Evolutionary conservation across 64 coral and sea anemone genomes (phyloP), one percentile per base, ranked within the genome.

Genomic region (Anthopleura sola): DNA sequence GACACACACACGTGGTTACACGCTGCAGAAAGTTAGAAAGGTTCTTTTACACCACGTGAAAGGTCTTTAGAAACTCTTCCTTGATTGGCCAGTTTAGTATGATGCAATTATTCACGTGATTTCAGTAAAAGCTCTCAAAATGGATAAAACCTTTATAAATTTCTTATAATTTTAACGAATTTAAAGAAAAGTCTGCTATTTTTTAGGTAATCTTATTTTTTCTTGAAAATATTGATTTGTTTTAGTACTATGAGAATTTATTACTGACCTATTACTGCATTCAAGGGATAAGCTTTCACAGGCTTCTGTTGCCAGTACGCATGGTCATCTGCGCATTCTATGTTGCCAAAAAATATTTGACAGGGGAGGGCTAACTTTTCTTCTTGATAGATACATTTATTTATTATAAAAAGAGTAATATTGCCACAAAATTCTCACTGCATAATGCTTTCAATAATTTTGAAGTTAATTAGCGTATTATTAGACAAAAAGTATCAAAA

Each of bases 1-100:
- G 31, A 29, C 28, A 71, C 66, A 28, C 60, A 71, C 66, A 71
- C 66, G 66, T 71, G 66, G 66, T 71, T 71, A 71, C 66, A 71
- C 66, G 66, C 66, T 71, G 29, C 66, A 71, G 29, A 71, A 71
- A 71, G 28, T 29, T 34, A 32, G 66, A 32, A 34, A 15, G 66
- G 16, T 71, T 71, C 66, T 71, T 34, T 34, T 32, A 32, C 14
- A 32, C 0, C 29, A 0, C 15, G 0, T 6, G 9, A 71, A 71
- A 71, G 26, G 23, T 71, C 29, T 32, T 32, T 71, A 71, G 66
- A 71, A 71, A 29, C 66, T 71, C n/a, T 32, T 32, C 26, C 28
- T 4, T 71, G 66, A 71, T 71, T 71, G 66, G 66, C 66, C 23
- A 71, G 31, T 15, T 31, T 11, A 32, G 66, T 1, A 29, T 71